phyloP scores from a whole-genome alignment of 1,140 invertebrate genomes.

The Calephelis virginiensis region DNA sequence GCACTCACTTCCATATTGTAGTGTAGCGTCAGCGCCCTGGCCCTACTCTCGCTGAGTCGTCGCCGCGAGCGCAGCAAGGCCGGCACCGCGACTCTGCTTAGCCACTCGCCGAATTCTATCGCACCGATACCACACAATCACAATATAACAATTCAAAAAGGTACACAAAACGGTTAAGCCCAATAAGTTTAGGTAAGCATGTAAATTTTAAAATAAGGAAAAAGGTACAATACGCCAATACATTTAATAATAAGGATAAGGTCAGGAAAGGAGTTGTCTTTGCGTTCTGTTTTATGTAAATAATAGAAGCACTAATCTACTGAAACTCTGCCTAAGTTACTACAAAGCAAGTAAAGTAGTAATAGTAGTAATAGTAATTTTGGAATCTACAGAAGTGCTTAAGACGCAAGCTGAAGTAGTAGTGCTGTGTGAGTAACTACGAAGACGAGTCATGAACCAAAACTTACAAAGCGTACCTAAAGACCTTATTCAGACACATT shows the following conservation, averaged over 20 bases:
- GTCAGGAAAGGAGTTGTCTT: neutral
- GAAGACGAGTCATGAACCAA: neutral
- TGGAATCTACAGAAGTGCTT: constrained; percentile 25
- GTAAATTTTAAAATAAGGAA: neutral
- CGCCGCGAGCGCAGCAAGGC: constrained; percentile 49
- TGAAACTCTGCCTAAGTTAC: neutral
- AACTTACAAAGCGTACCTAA: neutral
- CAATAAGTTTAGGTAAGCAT: neutral
- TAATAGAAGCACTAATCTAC: constrained; percentile 21
- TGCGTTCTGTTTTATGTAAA: constrained; percentile 22
- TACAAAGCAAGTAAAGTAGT: constrained; percentile 2
- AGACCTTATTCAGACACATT: neutral
- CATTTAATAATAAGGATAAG: neutral
- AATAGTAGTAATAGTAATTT: neutral
- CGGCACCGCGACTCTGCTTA: constrained; percentile 65
- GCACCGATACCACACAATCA: constrained; percentile 32
- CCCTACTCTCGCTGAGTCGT: constrained; percentile 48
- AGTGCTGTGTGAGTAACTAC: constrained; percentile 24
- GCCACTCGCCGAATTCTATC: constrained; percentile 73
- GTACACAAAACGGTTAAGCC: neutral
- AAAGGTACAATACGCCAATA: neutral
- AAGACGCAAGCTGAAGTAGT: constrained; percentile 22
- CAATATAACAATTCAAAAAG: neutral
- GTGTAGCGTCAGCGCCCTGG: constrained; percentile 48
- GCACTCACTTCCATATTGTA: constrained; percentile 63